These are phyloP conservation scores for Neostethus bicornis DNA, from an alignment of 2,797 vertebrate genomes.

Conservation along the genomic window DNA sequence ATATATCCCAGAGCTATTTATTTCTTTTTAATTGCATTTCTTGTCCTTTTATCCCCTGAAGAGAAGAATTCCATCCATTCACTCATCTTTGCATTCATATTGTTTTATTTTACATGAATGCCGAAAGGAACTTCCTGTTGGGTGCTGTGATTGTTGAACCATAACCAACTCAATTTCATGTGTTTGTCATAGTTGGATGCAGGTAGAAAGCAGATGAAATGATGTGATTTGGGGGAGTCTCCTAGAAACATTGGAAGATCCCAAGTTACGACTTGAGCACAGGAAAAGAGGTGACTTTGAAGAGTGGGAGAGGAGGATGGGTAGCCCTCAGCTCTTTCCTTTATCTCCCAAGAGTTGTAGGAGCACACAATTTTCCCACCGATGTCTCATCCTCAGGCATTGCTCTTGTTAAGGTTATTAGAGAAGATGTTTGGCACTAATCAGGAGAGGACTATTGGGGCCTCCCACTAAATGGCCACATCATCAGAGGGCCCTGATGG, in stretches of 20 bases:
- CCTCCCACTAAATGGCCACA: conserved; percentile 79
- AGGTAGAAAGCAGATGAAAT: conserved; percentile 10
- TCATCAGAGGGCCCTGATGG: conserved; percentile 79
- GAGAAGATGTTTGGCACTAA: conserved; percentile 82
- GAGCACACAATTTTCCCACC: conserved; percentile 22
- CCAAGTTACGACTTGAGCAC: conserved; percentile 52
- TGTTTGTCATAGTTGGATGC: conserved; percentile 20
- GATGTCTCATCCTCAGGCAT: conserved; percentile 75
- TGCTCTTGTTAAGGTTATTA: conserved; percentile 87
- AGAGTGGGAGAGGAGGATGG: conserved; percentile 62
- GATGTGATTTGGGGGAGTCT: conserved; percentile 29
- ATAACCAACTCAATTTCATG: conserved; percentile 71
- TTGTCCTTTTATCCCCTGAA: conserved; percentile 41
- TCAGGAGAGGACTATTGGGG: conserved; percentile 81
- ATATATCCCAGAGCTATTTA: conserved; percentile 20
- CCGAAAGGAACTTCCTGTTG: conserved; percentile 57
- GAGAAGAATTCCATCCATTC: conserved; percentile 20
- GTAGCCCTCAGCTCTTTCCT: conserved; percentile 69
- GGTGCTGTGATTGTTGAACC: conserved; percentile 67
- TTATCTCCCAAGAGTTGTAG: conserved; percentile 64
- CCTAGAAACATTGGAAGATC: conserved; percentile 48
- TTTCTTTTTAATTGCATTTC: conserved; percentile 51
- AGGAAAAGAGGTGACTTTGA: conserved; percentile 80
- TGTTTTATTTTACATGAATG: conserved; percentile 51
- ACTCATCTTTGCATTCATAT: conserved; percentile 51